A percentile compares a stretch with the other conserved stretches of the same genome.
These are phyloP conservation scores for Berghia stephanieae DNA, from an alignment of 1,140 invertebrate genomes.

Conservation along the genomic window DNA sequence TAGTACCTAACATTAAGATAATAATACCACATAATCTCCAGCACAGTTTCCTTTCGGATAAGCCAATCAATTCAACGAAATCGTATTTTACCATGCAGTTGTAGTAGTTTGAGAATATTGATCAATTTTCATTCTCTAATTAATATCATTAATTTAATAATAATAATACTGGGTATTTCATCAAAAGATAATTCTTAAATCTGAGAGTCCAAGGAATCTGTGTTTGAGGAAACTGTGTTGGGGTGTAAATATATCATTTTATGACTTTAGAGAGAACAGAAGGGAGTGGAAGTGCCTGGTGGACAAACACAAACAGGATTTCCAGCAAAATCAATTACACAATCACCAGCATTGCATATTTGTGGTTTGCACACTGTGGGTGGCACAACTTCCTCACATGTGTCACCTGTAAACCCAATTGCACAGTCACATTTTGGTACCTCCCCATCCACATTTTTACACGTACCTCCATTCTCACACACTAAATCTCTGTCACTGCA, in stretches of 20 bases:
- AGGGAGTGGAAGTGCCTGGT: background rate
- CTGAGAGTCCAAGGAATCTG: too few relatives aligned
- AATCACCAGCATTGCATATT: background rate
- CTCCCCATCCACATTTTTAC: background rate
- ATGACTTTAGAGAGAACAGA: background rate
- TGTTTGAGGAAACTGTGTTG: background rate
- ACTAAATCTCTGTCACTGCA: slow-evolving; percentile 15
- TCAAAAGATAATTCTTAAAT: too few relatives aligned
- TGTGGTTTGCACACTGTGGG: background rate
- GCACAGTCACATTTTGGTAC: slow-evolving; percentile 28
- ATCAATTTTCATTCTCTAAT: too few relatives aligned
- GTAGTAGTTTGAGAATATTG: too few relatives aligned
- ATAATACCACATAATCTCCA: too few relatives aligned
- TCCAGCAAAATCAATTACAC: background rate
- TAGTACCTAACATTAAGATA: too few relatives aligned
- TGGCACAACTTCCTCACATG: slow-evolving; percentile 9
- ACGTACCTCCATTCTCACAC: slow-evolving; percentile 42
- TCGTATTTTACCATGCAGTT: too few relatives aligned
- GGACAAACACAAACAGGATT: background rate
- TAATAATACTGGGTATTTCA: too few relatives aligned
- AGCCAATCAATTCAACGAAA: too few relatives aligned
- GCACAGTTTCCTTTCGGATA: too few relatives aligned
- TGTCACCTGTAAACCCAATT: slow-evolving; percentile 26
- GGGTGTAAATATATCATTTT: background rate
- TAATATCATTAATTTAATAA: too few relatives aligned